Base-by-base conservation (phyloP, 2,113 vertebrate species). In the Dryoscopus gambensis region DNA sequence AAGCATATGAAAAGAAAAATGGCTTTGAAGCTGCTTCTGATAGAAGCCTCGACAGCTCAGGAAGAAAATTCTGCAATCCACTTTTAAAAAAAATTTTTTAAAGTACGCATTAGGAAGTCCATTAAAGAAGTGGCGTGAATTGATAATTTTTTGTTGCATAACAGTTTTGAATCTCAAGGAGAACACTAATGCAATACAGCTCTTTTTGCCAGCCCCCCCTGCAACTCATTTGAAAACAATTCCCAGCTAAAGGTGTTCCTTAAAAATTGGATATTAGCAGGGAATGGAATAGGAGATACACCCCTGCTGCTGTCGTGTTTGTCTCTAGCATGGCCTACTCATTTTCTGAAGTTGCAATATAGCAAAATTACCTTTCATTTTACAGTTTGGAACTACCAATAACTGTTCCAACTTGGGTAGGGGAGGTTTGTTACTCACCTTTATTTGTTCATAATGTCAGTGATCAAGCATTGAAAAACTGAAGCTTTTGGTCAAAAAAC, bases 11-110 rank as follows among this genome's bases (percentile, higher is more conserved):
- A 97, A 96, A 93, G 96, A 89, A 92, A 88, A 69, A 60, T 64
- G 56, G 71, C 96, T 97, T 96, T 98, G 98, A 97, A 98, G 94
- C 92, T 83, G 71, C 73, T 93, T n/a, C 77, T 95, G 84, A 92
- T 84, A 78, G 64, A 77, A 93, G 56, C 65, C 59, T 95, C 89
- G 95, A 89, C 49, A 97, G 33, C 59, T 89, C 5, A 1, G 83
- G 59, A 94, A 95, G 84, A 92, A 87, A 88, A 84, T 24, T 46
- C 87, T 8, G 28, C 73, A 75, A 78, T 64, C 50, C 57, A 87
- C 65, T 59, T 47, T 52, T 62, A 42, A 42, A 40, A 40, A 40
- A 40, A 42, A 42, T 59, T 87, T 92, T 85, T 90, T 55, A 57
- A 87, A 83, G 59, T 85, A 65, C 63, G 86, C 64, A 64, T 87